Evolutionary conservation across 2,113 vertebrate species (phyloP), one percentile per base, ranked within the genome.

Genomic region (Taxidea taxus): DNA sequence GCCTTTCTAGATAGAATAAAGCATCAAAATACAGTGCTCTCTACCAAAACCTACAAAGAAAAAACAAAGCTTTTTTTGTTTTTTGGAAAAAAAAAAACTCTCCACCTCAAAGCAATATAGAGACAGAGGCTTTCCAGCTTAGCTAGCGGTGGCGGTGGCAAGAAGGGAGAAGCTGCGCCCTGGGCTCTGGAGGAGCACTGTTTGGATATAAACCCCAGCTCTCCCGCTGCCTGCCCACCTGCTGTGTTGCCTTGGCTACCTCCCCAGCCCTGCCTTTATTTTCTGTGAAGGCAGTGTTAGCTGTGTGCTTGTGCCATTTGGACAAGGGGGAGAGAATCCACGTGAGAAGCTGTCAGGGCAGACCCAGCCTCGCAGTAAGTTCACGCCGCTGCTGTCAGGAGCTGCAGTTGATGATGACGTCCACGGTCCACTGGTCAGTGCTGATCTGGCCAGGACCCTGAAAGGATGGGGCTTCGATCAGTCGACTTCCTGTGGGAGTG

Each of bases 401-500:
- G 56, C 64, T 64, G 14, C 6, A 31, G 16, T 2, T 9, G 49
- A 7, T n/a, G 15, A 29, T 29, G 34, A 37, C 34, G 18, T 54
- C 29, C 16, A 47, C 16, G 7, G n/a, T 31, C 54, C 10, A 0
- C 81, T 34, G 34, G 23, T 12, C 27, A 37, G 25, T 6, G 58
- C 44, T 44, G 34, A 25, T 23, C 75, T 23, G 12, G 44, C 60
- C 29, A 13, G 23, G 31, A 20, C 23, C 54, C 66, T 66, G 64
- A 81, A 47, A 44, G 54, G 44, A 64, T 44, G 29, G n/a, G 51
- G 16, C 34, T 14, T 10, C 0, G 0, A 58, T 37, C 0, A 15
- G 39, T 20, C 60, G 42, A 49, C 47, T 78, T 49, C 86, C 42
- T 9, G 34, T 20, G 51, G 39, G 49, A 51, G 15, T 7, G 34